phyloP scores from a whole-genome alignment of 2,113 vertebrate species.

The Oncorhynchus nerka region DNA sequence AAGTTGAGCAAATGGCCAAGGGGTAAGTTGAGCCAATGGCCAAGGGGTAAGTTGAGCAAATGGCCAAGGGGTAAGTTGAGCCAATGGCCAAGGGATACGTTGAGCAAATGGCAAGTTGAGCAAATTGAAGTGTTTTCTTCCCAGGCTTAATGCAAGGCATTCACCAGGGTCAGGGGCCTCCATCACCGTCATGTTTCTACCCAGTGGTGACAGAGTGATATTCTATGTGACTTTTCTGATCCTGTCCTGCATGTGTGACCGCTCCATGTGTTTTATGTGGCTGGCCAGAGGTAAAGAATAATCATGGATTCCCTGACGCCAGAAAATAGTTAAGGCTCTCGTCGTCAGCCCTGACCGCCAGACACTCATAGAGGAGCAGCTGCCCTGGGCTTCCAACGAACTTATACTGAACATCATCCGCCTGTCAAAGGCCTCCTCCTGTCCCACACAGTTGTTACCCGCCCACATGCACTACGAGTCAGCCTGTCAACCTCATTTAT shows the following conservation, averaged over 20 bases:
- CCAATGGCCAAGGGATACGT: too few relatives aligned
- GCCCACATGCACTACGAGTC: conserved; percentile 20
- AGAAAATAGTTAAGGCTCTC: conserved; percentile 41
- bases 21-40: too few relatives aligned
- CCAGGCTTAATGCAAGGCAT: too few relatives aligned
- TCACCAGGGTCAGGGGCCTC: not conserved
- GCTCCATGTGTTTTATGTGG: conserved; percentile 30
- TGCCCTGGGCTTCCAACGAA: conserved; percentile 30
- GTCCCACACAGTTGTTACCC: conserved; percentile 19
- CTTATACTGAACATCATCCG: conserved; percentile 33
- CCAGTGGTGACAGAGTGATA: not conserved
- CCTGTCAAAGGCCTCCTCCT: conserved; percentile 25
- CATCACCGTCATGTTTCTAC: not conserved
- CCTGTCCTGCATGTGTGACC: conserved; percentile 24
- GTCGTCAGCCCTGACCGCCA: conserved; percentile 44
- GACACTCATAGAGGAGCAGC: conserved; percentile 47
- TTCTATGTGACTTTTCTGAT: not conserved
- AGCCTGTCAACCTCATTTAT: conserved; percentile 30
- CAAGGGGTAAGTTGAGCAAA: too few relatives aligned
- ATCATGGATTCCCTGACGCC: conserved; percentile 30
- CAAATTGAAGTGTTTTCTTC: too few relatives aligned
- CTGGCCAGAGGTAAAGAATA: conserved; percentile 32
- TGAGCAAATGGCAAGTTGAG: too few relatives aligned
- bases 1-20: too few relatives aligned
- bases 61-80: too few relatives aligned